Base-by-base conservation (phyloP, 2,113 vertebrate genomes). In the Ctenodactylus gundi region DNA sequence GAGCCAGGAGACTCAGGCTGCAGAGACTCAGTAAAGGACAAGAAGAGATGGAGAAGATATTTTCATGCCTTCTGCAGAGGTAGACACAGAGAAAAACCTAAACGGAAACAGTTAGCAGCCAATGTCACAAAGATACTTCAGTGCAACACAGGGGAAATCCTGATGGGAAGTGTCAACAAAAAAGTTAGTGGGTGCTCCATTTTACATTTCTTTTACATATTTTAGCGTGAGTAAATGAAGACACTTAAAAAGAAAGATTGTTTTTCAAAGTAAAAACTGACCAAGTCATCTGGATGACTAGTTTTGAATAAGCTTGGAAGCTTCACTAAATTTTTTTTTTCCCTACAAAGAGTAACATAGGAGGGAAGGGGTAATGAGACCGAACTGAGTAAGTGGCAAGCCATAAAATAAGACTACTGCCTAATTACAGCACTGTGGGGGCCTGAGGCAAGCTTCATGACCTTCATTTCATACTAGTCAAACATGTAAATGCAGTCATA, bases 221-320 rank as follows among this genome's bases (percentile, higher is more conserved):
- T 86, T 25, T 67, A 58, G 20, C 34, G 15, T 44, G 76, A 53
- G 14, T 64, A 90, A 94, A 76, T 70, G 51, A 89, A 82, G 36
- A 55, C 53, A 92, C 44, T 21, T 31, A 6, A 31, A n/a, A 85
- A 20, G 36, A 75, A 85, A 39, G 36, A 31, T 53, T 46, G 15
- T 78, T 83, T 65, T 44, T 36, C 39, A 62, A 88, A 88, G 60
- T 21, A 91, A 41, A 81, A 94, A 94, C 81, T 67, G 41, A 73
- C 20, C 73, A 18, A 84, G 41, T 73, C 23, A 3, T 94, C 72
- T 81, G 29, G 46, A 20, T 70, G 78, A 58, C 6, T 86, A 91
- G 60, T 85, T 62, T 36, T 68, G 78, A 91, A 41, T 21, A 75
- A 67, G 70, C 4, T 12, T 70, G 14, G 27, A 76, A 70, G 20